phyloP scores from a whole-genome alignment of 2,113 vertebrate species.

The Corynorhinus townsendii region DNA sequence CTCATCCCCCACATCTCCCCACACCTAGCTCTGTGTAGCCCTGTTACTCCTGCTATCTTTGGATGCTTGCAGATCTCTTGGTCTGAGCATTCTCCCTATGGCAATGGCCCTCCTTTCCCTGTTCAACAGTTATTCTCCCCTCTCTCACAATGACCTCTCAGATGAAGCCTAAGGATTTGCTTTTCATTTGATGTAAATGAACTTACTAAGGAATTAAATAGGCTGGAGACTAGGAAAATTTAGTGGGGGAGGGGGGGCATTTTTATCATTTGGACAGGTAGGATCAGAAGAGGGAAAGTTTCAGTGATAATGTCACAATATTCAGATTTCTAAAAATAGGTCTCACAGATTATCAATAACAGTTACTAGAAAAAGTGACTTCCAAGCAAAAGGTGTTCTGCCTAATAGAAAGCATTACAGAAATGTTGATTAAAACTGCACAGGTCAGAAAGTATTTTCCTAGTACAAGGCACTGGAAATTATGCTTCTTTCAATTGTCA shows the following conservation, averaged over 20 bases:
- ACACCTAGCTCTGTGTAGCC: background rate
- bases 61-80: no score
- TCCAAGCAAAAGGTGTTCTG: background rate
- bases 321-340: background rate
- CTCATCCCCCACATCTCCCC: background rate
- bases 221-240: background rate
- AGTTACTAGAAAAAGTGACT: background rate
- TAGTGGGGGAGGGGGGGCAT: background rate
- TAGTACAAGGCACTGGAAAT: background rate
- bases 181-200: background rate
- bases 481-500: background rate
- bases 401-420: background rate
- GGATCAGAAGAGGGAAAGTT: background rate
- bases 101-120: rapidly evolving
- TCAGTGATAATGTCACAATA: background rate
- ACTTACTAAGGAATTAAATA: background rate
- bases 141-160: background rate
- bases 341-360: background rate
- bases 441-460: background rate
- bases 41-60: background rate
- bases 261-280: background rate
- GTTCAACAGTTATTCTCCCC: background rate
- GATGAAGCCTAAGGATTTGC: background rate
- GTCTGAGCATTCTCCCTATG: background rate
- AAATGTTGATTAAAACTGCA: background rate